Evolutionary conservation across 2,888 invertebrate species (phyloP).

Genomic region (Caenorhabditis uteleia): DNA sequence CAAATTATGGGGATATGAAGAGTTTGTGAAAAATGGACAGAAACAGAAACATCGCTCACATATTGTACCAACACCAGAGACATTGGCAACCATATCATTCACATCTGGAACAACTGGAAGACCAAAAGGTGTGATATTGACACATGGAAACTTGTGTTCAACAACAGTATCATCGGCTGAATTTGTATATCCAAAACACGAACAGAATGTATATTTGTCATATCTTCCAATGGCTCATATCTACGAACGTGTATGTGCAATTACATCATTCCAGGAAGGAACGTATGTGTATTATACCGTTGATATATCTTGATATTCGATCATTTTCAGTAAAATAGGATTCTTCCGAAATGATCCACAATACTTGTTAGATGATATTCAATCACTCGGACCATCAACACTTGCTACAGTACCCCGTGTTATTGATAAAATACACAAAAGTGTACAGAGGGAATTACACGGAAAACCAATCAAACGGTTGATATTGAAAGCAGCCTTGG

Average conservation of each 20-base stretch:
- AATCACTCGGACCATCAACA: slow-evolving; percentile 13
- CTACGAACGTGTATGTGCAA: slow-evolving; percentile 9
- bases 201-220: slow-evolving; percentile 13
- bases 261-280: background rate
- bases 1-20: slow-evolving; percentile 18
- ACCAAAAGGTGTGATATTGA: slow-evolving; percentile 35
- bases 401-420: slow-evolving; percentile 37
- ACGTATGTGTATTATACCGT: background rate
- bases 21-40: slow-evolving; percentile 21
- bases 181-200: background rate
- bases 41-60: slow-evolving; percentile 20
- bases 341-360: slow-evolving; percentile 31
- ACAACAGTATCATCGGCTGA: slow-evolving; percentile 19
- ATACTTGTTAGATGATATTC: slow-evolving; percentile 28
- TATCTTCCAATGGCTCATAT: slow-evolving; percentile 39
- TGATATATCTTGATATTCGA: background rate
- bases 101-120: slow-evolving; percentile 41
- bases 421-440: slow-evolving; percentile 30
- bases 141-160: slow-evolving; percentile 24
- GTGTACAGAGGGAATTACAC: slow-evolving; percentile 18
- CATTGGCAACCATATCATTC: slow-evolving; percentile 32
- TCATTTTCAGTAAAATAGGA: slow-evolving; percentile 26
- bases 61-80: slow-evolving; percentile 27
- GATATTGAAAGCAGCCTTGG: slow-evolving; percentile 22
- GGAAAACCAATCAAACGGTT: slow-evolving; percentile 20